Conservation (phyloP, 1,140 invertebrate genomes). For the Lysiphlebus fabarum region DNA sequence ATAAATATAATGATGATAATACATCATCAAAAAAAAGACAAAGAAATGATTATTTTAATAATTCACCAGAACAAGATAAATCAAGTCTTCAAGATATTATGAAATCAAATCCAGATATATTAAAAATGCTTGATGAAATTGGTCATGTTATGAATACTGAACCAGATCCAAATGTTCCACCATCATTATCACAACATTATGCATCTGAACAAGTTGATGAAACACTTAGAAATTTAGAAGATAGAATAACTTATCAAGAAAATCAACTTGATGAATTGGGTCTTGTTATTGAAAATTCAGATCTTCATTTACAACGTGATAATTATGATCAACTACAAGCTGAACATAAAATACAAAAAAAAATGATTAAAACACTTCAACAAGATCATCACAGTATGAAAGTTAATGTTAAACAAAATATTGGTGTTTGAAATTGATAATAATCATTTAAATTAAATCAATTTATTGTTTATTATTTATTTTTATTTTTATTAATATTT, state of each 20-base stretch:
- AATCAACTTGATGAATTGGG: slow-evolving; percentile 46
- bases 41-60: neutral
- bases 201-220: slow-evolving; percentile 33
- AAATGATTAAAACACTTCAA: slow-evolving; percentile 48
- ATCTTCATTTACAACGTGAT: slow-evolving; percentile 30
- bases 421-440: slow-evolving; percentile 39
- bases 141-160: slow-evolving; percentile 34
- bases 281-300: slow-evolving; percentile 38
- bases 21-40: slow-evolving; percentile 5
- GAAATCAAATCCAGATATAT: slow-evolving; percentile 29
- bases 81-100: slow-evolving; percentile 15
- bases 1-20: neutral
- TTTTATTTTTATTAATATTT: too few relatives aligned
- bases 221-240: slow-evolving; percentile 37
- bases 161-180: neutral
- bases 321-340: slow-evolving; percentile 44
- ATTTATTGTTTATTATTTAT: too few relatives aligned
- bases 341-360: slow-evolving; percentile 49
- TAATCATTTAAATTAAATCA: too few relatives aligned
- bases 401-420: slow-evolving; percentile 43
- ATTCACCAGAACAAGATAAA: neutral
- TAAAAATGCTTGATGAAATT: slow-evolving; percentile 43
- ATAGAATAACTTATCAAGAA: slow-evolving; percentile 39
- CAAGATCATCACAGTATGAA: slow-evolving; percentile 49
- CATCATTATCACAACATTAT: too few relatives aligned